These are phyloP conservation scores for Megaustenia siamemsis DNA, from an alignment of 2,888 invertebrate species.

Conservation along the genomic window DNA sequence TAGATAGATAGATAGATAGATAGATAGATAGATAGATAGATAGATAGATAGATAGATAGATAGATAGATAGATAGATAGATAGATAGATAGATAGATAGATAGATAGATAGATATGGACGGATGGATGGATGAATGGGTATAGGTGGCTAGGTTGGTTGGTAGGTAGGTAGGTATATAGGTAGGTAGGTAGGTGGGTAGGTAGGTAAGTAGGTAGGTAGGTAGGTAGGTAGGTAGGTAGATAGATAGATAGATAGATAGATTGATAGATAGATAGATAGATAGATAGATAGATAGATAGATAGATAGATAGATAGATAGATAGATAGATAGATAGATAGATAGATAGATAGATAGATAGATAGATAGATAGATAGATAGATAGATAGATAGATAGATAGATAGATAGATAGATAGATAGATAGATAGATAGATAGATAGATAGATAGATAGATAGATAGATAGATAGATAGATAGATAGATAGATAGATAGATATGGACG, in stretches of 20 bases:
- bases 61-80: slow-evolving; percentile 22
- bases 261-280: not conserved
- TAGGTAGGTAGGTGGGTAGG: not conserved
- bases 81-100: slow-evolving; percentile 22
- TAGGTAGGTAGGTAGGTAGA: slow-evolving; percentile 8
- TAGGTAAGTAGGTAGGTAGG: not conserved
- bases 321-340: not conserved
- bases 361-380: not conserved
- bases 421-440: not conserved
- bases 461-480: too few relatives aligned
- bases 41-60: slow-evolving; percentile 22
- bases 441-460: not conserved
- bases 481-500: not conserved
- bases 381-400: not conserved
- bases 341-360: too few relatives aligned
- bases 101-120: slow-evolving; percentile 2
- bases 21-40: slow-evolving; percentile 22
- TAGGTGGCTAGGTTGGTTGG: not conserved
- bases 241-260: slow-evolving; percentile 14
- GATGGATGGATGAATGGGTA: not conserved
- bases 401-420: not conserved
- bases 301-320: not conserved
- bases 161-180: not conserved
- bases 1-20: slow-evolving; percentile 19
- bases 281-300: not conserved